Conservation (phyloP, 2,113 vertebrate species). For the Pygoscelis antarcticus region DNA sequence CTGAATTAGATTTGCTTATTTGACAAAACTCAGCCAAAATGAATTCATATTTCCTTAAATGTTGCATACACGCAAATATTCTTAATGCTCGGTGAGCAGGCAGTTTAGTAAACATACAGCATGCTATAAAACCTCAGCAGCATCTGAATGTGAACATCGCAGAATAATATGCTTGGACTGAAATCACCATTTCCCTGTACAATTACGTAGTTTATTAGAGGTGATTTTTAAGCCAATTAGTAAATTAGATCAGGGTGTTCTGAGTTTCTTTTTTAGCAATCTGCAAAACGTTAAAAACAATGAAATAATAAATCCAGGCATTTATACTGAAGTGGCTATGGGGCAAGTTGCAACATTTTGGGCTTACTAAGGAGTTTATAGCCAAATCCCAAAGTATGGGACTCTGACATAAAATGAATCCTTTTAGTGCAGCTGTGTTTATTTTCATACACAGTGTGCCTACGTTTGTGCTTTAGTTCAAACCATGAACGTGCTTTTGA, state of each 20-base stretch:
- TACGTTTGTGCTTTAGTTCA: background rate
- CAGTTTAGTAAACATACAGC: background rate
- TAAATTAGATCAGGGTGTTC: constrained; percentile 8
- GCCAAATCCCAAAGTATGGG: background rate
- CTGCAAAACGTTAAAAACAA: background rate
- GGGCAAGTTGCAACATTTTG: background rate
- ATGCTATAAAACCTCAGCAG: background rate
- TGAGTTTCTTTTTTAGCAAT: background rate
- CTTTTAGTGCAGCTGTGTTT: constrained; percentile 19
- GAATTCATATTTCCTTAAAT: constrained; percentile 2
- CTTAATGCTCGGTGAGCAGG: background rate
- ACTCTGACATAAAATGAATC: background rate
- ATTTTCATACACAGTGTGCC: background rate
- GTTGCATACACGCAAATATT: background rate
- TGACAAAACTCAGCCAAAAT: constrained; percentile 6
- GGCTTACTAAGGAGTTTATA: background rate
- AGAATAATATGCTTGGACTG: background rate
- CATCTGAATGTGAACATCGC: background rate
- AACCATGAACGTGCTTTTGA: background rate
- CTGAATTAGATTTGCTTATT: background rate
- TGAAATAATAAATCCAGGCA: background rate
- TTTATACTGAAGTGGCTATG: background rate
- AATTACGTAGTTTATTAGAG: background rate
- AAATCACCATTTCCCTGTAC: background rate
- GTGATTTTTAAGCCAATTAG: constrained; percentile 1